phyloP scores from a whole-genome alignment of 2,113 vertebrate genomes.

The Cyanocitta stelleri region DNA sequence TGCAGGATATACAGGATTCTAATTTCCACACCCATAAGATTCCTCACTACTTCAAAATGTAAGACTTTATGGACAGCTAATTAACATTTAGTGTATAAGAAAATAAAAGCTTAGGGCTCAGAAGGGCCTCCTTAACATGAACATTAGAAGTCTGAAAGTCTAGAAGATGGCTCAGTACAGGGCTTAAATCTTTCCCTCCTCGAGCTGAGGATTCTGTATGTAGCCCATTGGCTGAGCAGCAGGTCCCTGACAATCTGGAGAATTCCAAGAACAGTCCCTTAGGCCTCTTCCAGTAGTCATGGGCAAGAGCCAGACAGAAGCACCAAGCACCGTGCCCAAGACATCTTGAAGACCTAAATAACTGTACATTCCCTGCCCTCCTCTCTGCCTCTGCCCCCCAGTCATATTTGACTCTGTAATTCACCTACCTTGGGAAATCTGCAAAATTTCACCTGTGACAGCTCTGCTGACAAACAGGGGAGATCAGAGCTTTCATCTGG shows the following conservation, averaged over 20 bases:
- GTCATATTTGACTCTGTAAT: slow-evolving; percentile 35
- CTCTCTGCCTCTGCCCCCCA: slow-evolving; percentile 25
- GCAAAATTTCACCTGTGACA: slow-evolving; percentile 59
- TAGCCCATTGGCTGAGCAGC: background rate
- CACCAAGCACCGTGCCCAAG: background rate
- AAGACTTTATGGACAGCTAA: background rate
- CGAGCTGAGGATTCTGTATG: background rate
- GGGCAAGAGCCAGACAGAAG: background rate
- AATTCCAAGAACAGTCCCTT: slow-evolving; percentile 3
- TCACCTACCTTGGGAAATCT: slow-evolving; percentile 47
- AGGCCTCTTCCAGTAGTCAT: background rate
- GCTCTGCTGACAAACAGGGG: slow-evolving; percentile 22
- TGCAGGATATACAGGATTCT: background rate
- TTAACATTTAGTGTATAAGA: background rate
- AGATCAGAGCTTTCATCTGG: slow-evolving; percentile 48
- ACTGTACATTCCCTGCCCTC: background rate
- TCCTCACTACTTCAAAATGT: background rate
- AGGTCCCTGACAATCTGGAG: background rate
- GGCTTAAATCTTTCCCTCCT: background rate
- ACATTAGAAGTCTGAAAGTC: background rate
- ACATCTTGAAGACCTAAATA: background rate
- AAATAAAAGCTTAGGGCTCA: background rate
- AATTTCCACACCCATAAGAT: background rate
- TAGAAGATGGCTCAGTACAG: background rate
- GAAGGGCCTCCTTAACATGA: background rate